A percentile compares a stretch with the other conserved stretches of the same genome.
Conservation (phyloP, 2,888 invertebrate genomes). For the Herminia tarsipennalis region DNA sequence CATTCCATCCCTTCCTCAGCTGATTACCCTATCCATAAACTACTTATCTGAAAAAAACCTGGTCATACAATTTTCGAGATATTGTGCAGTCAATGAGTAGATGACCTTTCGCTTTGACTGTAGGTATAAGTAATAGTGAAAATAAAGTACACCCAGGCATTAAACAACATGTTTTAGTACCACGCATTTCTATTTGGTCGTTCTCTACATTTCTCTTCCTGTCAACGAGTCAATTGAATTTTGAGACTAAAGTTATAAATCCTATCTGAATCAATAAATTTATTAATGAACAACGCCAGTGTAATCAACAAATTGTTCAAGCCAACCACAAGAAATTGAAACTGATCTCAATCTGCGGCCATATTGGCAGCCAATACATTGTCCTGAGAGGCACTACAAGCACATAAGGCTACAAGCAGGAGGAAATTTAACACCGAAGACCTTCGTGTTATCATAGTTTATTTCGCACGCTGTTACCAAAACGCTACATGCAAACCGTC, state of each 20-base stretch:
- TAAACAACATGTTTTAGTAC: no score
- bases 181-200: no score
- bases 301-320: slow-evolving; percentile 23
- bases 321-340: slow-evolving; percentile 19
- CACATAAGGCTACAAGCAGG: slow-evolving; percentile 42
- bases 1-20: no score
- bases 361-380: slow-evolving; percentile 27
- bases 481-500: slow-evolving; percentile 56
- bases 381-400: slow-evolving; percentile 26
- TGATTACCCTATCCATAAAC: no score
- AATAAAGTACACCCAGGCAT: no score
- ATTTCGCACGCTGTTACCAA: slow-evolving; percentile 74
- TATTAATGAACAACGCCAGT: slow-evolving; percentile 9
- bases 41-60: no score
- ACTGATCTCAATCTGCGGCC: slow-evolving; percentile 17
- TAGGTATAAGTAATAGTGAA: no score
- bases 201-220: no score
- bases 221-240: slow-evolving; percentile 5
- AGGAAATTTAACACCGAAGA: slow-evolving; percentile 66
- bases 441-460: slow-evolving; percentile 75
- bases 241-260: slow-evolving; percentile 19
- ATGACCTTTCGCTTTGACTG: no score
- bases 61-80: no score
- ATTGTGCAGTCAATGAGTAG: no score
- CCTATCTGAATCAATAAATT: slow-evolving; percentile 21